A percentile compares a stretch with the other conserved stretches of the same genome.
Conservation (phyloP, 2,113 vertebrate genomes). For the Zootoca vivipara region DNA sequence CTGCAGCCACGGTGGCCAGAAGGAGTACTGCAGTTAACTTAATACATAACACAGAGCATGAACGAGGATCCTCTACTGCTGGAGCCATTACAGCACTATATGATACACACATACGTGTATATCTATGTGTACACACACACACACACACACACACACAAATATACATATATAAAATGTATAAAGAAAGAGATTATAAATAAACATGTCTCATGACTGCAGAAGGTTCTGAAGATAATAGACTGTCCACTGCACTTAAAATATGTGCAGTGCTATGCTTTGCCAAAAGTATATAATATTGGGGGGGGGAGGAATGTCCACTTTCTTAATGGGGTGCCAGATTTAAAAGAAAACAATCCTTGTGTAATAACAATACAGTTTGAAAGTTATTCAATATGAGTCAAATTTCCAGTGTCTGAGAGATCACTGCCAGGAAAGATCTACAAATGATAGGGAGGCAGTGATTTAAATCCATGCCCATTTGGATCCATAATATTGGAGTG, state of each 20-base stretch:
- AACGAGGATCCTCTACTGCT: no score
- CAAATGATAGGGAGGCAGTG: slow-evolving; percentile 3
- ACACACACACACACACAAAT: background rate
- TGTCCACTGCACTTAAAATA: background rate
- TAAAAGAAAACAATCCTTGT: slow-evolving; percentile 34
- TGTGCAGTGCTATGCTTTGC: background rate
- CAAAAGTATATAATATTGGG: background rate
- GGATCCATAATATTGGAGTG: background rate
- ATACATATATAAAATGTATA: background rate
- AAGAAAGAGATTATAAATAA: background rate
- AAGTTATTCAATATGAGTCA: slow-evolving; percentile 25
- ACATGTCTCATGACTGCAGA: background rate
- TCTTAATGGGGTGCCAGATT: slow-evolving; percentile 27
- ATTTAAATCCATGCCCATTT: slow-evolving; percentile 28
- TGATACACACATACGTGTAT: no score
- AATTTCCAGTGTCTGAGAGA: slow-evolving; percentile 38
- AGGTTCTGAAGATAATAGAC: background rate
- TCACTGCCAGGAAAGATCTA: slow-evolving; percentile 43
- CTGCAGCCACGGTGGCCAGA: no score
- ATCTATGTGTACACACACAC: background rate
- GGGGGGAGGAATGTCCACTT: background rate
- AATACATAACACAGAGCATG: no score
- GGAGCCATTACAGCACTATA: no score
- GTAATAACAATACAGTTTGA: slow-evolving; percentile 25
- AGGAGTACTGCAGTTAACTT: no score